Evolutionary conservation across 2,113 vertebrate species (phyloP), one percentile per base, ranked within the genome.

Genomic region (Monopterus albus): DNA sequence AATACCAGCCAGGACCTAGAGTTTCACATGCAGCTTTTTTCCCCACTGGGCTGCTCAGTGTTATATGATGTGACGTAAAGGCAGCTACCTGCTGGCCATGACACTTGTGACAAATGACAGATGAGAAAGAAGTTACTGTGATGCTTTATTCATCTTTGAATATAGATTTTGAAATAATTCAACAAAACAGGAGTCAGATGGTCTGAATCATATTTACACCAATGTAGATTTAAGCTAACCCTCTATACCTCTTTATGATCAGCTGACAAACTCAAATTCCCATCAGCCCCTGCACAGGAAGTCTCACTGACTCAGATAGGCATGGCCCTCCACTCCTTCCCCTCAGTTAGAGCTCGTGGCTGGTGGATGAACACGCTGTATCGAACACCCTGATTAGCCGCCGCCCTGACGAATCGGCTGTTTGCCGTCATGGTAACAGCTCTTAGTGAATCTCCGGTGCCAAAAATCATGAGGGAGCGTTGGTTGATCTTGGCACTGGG

Each of bases 371-470:
- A 98, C 55, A 98, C 98, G 21, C 95, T 98, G 86, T 95, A 98
- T n/a, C 90, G 95, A 53, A 98, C 94, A 0, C 96, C 96, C 87
- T 99, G 97, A 88, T 99, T 98, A 75, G 94, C 95, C 0, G 98
- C 96, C 5, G 98, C 96, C 63, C 98, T 94, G 40, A 99, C 94
- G 67, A 99, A 99, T 11, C 97, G 95, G 39, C 95, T 97, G 66
- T 99, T 99, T 5, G 98, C 98, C 0, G 97, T 99, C 96, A 98
- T 96, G 6, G 98, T 99, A 65, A 98, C 89, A 1, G 98, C 97
- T 72, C 90, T 95, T 46, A 98, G 87, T 0, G 92, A 78, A 81
- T 99, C 97, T 23, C 98, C 98, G 0, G 96, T 98, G 10, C 98
- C 98, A 36, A 99, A 99, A 83, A 99, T 98, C 33, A 92, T 88